Base-by-base conservation (phyloP, 2,888 invertebrate species). In the Eupsilia transversa region DNA sequence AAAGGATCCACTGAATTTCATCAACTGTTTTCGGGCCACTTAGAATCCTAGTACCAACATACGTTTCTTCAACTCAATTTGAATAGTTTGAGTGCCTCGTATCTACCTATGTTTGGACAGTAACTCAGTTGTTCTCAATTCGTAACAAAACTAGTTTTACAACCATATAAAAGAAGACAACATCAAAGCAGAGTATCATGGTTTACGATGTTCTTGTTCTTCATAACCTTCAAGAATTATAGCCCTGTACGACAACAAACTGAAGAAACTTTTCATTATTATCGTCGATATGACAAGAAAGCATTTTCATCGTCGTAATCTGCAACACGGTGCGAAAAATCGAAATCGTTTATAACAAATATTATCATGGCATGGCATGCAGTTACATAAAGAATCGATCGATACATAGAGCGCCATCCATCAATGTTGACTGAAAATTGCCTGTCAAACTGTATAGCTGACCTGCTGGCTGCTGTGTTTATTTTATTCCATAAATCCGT, bases 381-480 rank as follows among this genome's bases (percentile, higher is more conserved):
- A 60, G 65, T 46, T 49, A 35, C 76, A 82, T 82, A 88, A 89
- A 89, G 86, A 87, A 89, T 80, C 70, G 78, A 78, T 87, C 78
- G 77, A 80, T 83, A 87, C 89, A 90, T 87, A 86, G 83, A 86
- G 80, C 82, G 80, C 86, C 81, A 93, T 94, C 90, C 90, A 93
- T 93, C 92, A 92, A 86, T 86, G 89, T 87, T 86, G 72, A 84
- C 83, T 80, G 83, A 90, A 91, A 91, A 91, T 91, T 87, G 90
- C 87, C 88, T 83, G 87, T 86, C 89, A 86, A 89, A 87, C 84
- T 79, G 84, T 82, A 85, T 77, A 82, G 85, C 83, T 74, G 77
- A 74, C 79, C 80, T 69, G 77, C 75, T 35, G 67, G 79, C 80
- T 69, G 77, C 75, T 35, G 67, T 43, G 77, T 66, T 46, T 27